A percentile compares a stretch with the other conserved stretches of the same genome.
Evolutionary conservation across 1,140 invertebrate genomes (phyloP).

Genomic region (Sinella curviseta): DNA sequence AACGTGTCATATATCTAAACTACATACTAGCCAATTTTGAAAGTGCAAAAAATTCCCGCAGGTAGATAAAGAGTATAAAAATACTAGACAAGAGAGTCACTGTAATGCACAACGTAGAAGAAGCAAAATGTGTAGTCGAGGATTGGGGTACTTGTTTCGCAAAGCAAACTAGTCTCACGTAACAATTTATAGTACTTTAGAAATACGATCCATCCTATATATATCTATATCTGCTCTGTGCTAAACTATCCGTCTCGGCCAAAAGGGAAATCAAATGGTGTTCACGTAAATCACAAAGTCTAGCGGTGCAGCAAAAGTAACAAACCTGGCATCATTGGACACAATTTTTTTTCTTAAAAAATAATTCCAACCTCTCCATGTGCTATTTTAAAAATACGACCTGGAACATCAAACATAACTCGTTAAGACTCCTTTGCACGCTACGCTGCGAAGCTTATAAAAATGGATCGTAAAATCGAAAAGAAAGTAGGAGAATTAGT

Average conservation of each 20-base stretch:
- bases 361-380: too few relatives aligned
- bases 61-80: neutral
- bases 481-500: neutral
- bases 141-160: neutral
- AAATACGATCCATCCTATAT: conserved; percentile 9
- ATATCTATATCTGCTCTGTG: too few relatives aligned
- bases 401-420: too few relatives aligned
- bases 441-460: too few relatives aligned
- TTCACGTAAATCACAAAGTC: conserved; percentile 3
- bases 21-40: conserved; percentile 12
- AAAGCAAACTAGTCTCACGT: neutral
- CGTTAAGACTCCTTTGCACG: too few relatives aligned
- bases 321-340: neutral
- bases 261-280: conserved; percentile 14
- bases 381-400: too few relatives aligned
- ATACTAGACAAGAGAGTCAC: neutral
- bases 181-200: neutral
- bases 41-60: neutral
- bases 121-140: neutral
- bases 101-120: neutral
- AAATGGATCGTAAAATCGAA: neutral
- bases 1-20: too few relatives aligned
- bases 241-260: conserved; percentile 8
- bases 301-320: neutral
- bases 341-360: too few relatives aligned